Conservation (phyloP, 2,113 vertebrate species). For the Syngnathoides biaculeatus region DNA sequence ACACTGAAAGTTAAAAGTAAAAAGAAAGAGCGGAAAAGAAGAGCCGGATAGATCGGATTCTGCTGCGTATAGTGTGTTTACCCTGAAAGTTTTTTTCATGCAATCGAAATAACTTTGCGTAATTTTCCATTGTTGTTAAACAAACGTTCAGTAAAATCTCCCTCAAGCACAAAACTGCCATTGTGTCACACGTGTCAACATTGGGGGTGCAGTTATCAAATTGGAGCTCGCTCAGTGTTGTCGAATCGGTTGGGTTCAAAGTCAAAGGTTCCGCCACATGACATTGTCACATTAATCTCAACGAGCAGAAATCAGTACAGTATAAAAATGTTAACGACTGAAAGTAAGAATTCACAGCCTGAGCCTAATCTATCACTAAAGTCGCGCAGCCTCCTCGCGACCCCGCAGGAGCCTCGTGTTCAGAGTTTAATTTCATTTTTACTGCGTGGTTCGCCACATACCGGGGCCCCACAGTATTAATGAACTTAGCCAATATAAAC, state of each 20-base stretch:
- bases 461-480: slow-evolving; percentile 63
- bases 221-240: too few species aligned
- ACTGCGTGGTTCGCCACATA: slow-evolving; percentile 63
- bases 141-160: not conserved
- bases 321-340: slow-evolving; percentile 15
- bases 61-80: not conserved
- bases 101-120: not conserved
- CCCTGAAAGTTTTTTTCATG: not conserved
- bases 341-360: slow-evolving; percentile 12
- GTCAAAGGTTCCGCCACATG: too few species aligned
- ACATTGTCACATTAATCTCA: slow-evolving; percentile 33
- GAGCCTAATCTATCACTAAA: slow-evolving; percentile 29
- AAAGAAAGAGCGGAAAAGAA: slow-evolving; percentile 34
- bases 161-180: not conserved
- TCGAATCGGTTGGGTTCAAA: too few species aligned
- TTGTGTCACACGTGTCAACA: not conserved
- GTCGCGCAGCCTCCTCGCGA: slow-evolving; percentile 30
- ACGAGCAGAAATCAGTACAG: slow-evolving; percentile 11
- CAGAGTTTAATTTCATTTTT: slow-evolving; percentile 66
- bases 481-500: slow-evolving; percentile 70
- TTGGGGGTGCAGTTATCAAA: not conserved
- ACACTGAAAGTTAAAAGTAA: slow-evolving; percentile 39
- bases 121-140: not conserved
- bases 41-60: slow-evolving; percentile 16
- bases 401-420: slow-evolving; percentile 31